Base-by-base conservation (phyloP, 2,888 invertebrate genomes). In the Melipona beecheii region DNA sequence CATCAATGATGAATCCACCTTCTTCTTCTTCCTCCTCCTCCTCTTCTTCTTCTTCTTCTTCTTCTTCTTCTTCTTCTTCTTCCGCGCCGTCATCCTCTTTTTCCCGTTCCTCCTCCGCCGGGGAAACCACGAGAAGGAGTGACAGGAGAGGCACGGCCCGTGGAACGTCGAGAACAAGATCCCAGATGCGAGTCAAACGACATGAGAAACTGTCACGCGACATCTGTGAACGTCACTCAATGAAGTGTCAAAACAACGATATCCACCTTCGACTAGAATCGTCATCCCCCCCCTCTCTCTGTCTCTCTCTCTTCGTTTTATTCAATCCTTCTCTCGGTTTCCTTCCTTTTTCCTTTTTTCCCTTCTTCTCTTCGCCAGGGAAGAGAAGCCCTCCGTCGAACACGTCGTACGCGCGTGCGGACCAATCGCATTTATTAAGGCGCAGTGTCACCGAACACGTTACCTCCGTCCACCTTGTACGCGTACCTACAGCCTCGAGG, bases 1-100 rank as follows among this genome's bases (percentile, higher is more conserved):
- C 91, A 92, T 92, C 92, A 91, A 92, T 93, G 92, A 93, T 92
- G 91, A 90, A 93, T 92, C 89, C 90, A 88, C 90, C 87, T 87
- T 62, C 68, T 78, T 64, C 62, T 65, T 83, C 24, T n/a, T n/a
- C n/a, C n/a, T n/a, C n/a, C n/a, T n/a, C n/a, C n/a, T n/a, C n/a
- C n/a, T n/a, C 79, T 56, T 79, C 84, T 64, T 87, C 86, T 56
- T 86, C 54, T 58, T 79, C 62, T 66, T 82, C 81, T 66, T 72
- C 81, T n/a, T n/a, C 79, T 56, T 79, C 84, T 64, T 87, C 86
- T 56, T 86, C 54, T 58, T 79, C 62, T 66, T 82, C 81, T 66
- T 72, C 81, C 24, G 24, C 17, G 49, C 60, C 85, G 86, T 85
- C 78, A 68, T 85, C 77, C 82, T 84, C 83, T 79, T 79, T 85